These are phyloP conservation scores for Cotesia glomerata DNA, from an alignment of 1,140 invertebrate genomes.

Conservation along the genomic window DNA sequence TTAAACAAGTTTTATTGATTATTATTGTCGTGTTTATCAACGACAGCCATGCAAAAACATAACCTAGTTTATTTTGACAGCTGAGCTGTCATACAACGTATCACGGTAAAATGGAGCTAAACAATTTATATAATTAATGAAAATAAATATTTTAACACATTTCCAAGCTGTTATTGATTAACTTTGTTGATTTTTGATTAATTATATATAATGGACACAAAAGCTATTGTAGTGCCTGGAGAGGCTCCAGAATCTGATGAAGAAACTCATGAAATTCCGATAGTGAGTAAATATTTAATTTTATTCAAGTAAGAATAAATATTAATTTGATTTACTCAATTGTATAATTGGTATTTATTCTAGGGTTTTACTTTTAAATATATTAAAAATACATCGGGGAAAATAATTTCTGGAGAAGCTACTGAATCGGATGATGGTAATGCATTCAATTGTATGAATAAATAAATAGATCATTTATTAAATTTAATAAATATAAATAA, in stretches of 20 bases:
- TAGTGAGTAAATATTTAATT: constrained; percentile 39
- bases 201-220: constrained; percentile 49
- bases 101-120: too few species aligned
- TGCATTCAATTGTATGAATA: neutral
- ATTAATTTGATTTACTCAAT: neutral
- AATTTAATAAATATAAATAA: constrained; percentile 11
- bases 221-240: constrained; percentile 57
- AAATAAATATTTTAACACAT: neutral
- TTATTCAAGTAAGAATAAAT: constrained; percentile 16
- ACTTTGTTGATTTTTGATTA: neutral
- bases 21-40: too few species aligned
- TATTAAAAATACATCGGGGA: constrained; percentile 50
- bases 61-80: neutral
- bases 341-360: constrained; percentile 24
- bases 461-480: neutral
- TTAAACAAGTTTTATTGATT: too few species aligned
- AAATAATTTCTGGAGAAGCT: constrained; percentile 58
- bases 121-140: neutral
- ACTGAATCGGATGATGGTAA: constrained; percentile 59
- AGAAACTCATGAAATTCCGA: constrained; percentile 48
- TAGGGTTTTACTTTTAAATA: constrained; percentile 49
- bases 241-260: constrained; percentile 62
- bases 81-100: neutral
- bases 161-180: neutral
- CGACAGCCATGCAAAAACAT: too few species aligned